Percentiles rank a stretch among this genome's conserved stretches.
phyloP scores from a whole-genome alignment of 1,140 invertebrate species.

The Calliphora vicina region DNA sequence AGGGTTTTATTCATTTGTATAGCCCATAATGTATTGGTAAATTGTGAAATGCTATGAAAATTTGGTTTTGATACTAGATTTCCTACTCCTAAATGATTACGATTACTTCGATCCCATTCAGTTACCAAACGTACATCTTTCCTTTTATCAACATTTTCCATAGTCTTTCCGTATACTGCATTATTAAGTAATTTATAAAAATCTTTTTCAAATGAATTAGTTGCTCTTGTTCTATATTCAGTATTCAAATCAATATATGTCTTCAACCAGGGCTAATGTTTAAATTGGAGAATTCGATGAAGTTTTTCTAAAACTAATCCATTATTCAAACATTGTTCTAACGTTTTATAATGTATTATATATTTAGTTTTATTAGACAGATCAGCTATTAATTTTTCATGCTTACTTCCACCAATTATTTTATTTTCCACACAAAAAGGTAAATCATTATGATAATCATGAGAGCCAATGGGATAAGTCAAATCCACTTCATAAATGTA shows the following conservation, averaged over 20 bases:
- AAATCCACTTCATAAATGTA: constrained; percentile 67
- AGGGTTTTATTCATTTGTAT: constrained; percentile 57
- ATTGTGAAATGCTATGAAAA: constrained; percentile 57
- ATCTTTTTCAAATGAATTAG: constrained; percentile 65
- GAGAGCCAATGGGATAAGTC: constrained; percentile 60
- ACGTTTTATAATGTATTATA: constrained; percentile 65
- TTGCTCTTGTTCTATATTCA: constrained; percentile 53
- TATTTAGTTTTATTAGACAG: constrained; percentile 62
- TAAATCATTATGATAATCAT: constrained; percentile 66
- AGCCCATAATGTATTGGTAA: constrained; percentile 59
- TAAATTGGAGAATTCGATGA: constrained; percentile 65
- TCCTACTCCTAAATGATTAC: constrained; percentile 52
- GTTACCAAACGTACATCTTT: constrained; percentile 61
- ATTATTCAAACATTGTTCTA: constrained; percentile 64
- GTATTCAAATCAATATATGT: constrained; percentile 65
- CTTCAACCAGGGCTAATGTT: constrained; percentile 65
- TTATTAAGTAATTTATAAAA: constrained; percentile 67
- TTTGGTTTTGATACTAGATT: constrained; percentile 59
- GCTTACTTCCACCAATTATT: constrained; percentile 38
- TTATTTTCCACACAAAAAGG: constrained; percentile 64
- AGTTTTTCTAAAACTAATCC: constrained; percentile 65
- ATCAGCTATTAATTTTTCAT: constrained; percentile 57
- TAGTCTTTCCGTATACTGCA: constrained; percentile 64
- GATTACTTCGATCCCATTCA: constrained; percentile 48
- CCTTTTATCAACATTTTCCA: constrained; percentile 65